Evolutionary conservation across 1,140 invertebrate genomes (phyloP), one percentile per base, ranked within the genome.

Genomic region (Drosophila willistoni): DNA sequence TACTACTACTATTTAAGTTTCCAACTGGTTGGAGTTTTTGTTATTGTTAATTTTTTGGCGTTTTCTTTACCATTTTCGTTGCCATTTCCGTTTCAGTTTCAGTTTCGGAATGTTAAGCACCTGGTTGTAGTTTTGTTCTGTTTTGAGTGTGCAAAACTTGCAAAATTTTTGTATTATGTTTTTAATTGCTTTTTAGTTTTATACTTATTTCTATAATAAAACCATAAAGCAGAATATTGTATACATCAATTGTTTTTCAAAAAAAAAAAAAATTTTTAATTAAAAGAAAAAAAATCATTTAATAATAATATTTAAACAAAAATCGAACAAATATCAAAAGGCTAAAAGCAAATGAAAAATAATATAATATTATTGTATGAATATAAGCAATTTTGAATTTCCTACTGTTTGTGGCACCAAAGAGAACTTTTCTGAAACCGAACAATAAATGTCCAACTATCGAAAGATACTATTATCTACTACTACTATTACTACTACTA

Each of bases 391-490:
- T 83, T 84, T 87, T 22, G 68, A 83, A 87, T 86, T 90, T 91
- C 69, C 69, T 83, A 90, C 86, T 84, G 93, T 94, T 94, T 94
- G 93, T 94, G 94, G 93, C 93, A 93, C 93, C 92, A 93, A 93
- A 94, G 93, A 94, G 94, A 94, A 94, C 94, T 94, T 94, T 94
- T 94, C 94, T 94, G 94, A 94, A 94, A 94, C 94, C 91, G 81
- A 91, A 80, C 55, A 73, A 67, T 69, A 54, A 72, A 74, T 75
- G 64, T 75, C 44, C 71, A 75, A 75, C 51, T 75, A 41, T 75
- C 68, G 72, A 68, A 57, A 51, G 17, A 59, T 36, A 59, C 4
- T 59, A 59, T n/a, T 10, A 59, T n/a, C 36, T 36, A 36, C 33
- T 34, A 67, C 36, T 42, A 67, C 25, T 33, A 42, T 36, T 36